A percentile compares a stretch with the other conserved stretches of the same genome.
Conservation (phyloP, 2,113 vertebrate genomes). For the Rafetus swinhoei region DNA sequence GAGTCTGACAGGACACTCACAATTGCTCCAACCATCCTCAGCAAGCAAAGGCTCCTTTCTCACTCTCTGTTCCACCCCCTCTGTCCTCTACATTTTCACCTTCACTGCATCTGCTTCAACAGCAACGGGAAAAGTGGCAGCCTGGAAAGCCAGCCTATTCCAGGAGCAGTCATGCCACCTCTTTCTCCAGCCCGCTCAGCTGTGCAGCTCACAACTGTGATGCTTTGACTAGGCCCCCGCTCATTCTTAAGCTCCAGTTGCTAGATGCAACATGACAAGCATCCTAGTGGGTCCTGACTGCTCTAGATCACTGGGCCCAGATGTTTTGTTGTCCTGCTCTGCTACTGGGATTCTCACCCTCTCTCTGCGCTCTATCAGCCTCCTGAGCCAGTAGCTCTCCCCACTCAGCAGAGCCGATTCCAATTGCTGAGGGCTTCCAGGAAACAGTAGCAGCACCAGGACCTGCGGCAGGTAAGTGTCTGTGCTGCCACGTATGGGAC, state of each 20-base stretch:
- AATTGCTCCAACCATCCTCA: fast-evolving
- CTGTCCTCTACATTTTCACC: not conserved
- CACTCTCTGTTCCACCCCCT: not conserved
- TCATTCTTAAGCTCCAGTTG: not conserved
- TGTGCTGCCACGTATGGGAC: fast-evolving
- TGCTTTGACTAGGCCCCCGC: fast-evolving
- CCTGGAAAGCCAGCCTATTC: not conserved
- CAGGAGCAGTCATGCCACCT: not conserved
- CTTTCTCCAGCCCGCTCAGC: not conserved
- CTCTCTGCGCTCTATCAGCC: not conserved
- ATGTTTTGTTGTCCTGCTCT: not conserved
- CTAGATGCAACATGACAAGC: not conserved
- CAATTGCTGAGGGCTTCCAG: fast-evolving
- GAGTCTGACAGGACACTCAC: not conserved
- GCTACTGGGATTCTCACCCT: not conserved
- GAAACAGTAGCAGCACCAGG: not conserved
- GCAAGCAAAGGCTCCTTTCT: not conserved
- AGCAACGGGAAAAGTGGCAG: constrained; percentile 23
- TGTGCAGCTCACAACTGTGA: not conserved
- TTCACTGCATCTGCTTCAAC: not conserved
- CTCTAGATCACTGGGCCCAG: not conserved
- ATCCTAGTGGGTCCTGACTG: too few relatives aligned
- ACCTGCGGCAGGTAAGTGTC: not conserved
- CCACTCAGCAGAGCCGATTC: not conserved
- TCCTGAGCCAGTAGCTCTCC: fast-evolving